A percentile compares a stretch with the other conserved stretches of the same genome.
Conservation (phyloP, 2,797 vertebrate species). For the Gymnothorax reevesii region DNA sequence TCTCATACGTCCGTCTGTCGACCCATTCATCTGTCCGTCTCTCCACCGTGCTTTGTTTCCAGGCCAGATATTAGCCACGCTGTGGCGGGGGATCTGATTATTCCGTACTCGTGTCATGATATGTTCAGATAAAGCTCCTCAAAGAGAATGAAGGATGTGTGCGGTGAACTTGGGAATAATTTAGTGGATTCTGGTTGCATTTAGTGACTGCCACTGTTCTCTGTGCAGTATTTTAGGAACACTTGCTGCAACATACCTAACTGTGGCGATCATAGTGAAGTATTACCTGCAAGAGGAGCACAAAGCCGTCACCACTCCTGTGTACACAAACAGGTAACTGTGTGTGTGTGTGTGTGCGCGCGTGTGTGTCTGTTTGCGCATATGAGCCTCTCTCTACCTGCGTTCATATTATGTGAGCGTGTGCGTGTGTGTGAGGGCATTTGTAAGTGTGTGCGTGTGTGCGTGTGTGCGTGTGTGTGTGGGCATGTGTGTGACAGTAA, state of each 20-base stretch:
- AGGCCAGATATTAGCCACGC: too few relatives aligned
- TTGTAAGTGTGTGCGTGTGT: background rate
- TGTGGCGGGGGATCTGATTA: too few relatives aligned
- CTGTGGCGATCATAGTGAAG: slow-evolving; percentile 77
- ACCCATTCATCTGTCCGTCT: too few relatives aligned
- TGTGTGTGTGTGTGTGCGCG: background rate
- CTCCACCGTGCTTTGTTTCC: too few relatives aligned
- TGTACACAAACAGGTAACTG: slow-evolving; percentile 72
- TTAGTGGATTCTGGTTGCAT: background rate
- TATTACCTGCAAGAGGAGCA: slow-evolving; percentile 73
- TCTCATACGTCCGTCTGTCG: too few relatives aligned
- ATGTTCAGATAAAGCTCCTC: background rate
- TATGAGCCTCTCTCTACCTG: too few relatives aligned
- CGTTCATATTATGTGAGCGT: background rate
- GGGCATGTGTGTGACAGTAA: background rate
- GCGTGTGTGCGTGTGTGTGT: background rate
- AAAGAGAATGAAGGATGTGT: background rate
- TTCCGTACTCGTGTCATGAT: background rate
- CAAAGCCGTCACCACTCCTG: slow-evolving; percentile 43
- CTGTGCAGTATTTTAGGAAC: slow-evolving; percentile 84
- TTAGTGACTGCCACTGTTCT: slow-evolving; percentile 19
- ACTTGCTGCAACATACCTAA: slow-evolving; percentile 86
- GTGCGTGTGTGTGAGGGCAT: background rate
- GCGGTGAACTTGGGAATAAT: background rate
- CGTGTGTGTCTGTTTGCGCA: background rate